Base-by-base conservation (phyloP, 2,797 vertebrate genomes). In the Cossypha dichroa region DNA sequence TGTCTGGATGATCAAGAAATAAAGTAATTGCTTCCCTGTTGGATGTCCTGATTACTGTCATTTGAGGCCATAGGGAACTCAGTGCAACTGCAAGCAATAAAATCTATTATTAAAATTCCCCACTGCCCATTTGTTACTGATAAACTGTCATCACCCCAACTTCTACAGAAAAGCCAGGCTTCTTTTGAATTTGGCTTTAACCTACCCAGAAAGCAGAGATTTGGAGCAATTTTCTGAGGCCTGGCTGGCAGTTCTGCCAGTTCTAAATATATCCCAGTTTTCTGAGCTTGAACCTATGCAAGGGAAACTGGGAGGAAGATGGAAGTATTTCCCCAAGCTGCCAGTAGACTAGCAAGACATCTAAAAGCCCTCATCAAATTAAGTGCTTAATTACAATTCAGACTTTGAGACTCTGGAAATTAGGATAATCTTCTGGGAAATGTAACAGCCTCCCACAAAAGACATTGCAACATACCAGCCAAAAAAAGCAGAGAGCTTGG, bases 361-460 rank as follows among this genome's bases (percentile, higher is more conserved):
- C 82, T 91, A 94, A 88, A 93, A 96, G 48, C 48, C 55, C 80
- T 86, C 91, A 94, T 94, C 94, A 97, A 96, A 96, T 94, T 90
- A 96, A 96, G 89, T 90, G 93, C 85, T 97, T 96, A 97, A 95
- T 96, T 95, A 96, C 94, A 96, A 94, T 76, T 96, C 96, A 96
- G 94, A 92, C 90, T 94, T 95, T 36, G 69, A 95, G 94, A 94
- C 91, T 96, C 86, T 94, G 79, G 83, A 96, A 96, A 96, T 90
- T 93, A 94, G 93, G 91, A 84, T 95, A 93, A 95, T 92, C 96
- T 94, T 90, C 91, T 84, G 94, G 91, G 94, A 90, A 93, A 91
- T 94, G 88, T 93, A 94, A 80, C 63, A 92, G 89, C 67, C 87
- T 96, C 77, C 89, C 60, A 23, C 89, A 94, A 95, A 94, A 91